Percentiles rank a stretch among this genome's conserved stretches.
Evolutionary conservation across 2,797 vertebrate genomes (phyloP).

Genomic region (Balearica regulorum): DNA sequence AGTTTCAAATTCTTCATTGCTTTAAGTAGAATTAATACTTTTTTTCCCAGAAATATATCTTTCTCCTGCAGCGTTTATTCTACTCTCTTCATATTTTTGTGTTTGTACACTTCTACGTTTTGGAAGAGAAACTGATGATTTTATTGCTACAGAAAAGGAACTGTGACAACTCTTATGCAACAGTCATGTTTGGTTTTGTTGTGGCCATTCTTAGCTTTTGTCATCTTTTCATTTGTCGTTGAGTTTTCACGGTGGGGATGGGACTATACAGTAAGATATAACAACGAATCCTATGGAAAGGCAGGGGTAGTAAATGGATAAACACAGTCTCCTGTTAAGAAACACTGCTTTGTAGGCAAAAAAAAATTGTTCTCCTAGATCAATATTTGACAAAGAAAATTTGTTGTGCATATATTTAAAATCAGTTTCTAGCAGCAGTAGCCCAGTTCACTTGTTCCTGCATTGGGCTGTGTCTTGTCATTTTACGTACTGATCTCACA

Average conservation of each 20-base stretch:
- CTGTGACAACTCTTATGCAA: not conserved
- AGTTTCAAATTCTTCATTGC: not conserved
- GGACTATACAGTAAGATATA: not conserved
- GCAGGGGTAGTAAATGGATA: not conserved
- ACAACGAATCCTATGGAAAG: not conserved
- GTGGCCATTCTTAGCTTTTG: not conserved
- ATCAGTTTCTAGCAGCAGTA: not conserved
- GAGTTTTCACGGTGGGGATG: not conserved
- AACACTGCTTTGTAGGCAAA: not conserved
- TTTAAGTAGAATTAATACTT: not conserved
- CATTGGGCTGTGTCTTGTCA: not conserved
- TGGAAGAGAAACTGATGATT: not conserved
- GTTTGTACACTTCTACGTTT: not conserved
- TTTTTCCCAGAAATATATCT: not conserved
- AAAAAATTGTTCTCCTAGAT: not conserved
- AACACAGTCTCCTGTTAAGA: not conserved
- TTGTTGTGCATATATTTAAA: not conserved
- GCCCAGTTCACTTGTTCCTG: not conserved
- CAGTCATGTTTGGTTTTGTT: not conserved
- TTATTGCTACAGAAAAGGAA: not conserved
- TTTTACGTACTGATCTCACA: not conserved
- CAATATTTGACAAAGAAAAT: not conserved
- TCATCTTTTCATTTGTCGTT: not conserved
- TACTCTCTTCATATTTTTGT: not conserved
- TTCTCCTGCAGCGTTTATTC: not conserved